Conservation (phyloP, 2,888 invertebrate genomes). For the Drosophila helvetica region DNA sequence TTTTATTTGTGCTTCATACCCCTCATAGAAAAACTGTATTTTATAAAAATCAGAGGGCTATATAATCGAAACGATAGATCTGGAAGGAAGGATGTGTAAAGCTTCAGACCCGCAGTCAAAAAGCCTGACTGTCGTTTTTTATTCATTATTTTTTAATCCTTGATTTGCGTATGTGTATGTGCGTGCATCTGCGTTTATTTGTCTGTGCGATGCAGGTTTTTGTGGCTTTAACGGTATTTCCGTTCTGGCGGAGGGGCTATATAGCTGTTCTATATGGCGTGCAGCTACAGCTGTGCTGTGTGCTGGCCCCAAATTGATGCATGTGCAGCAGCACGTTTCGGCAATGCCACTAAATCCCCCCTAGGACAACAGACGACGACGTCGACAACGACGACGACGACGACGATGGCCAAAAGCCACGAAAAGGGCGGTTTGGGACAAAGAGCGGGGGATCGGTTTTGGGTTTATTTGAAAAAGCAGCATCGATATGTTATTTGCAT, state of each 20-base stretch:
- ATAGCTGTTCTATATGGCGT: not conserved
- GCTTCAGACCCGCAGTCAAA: not conserved
- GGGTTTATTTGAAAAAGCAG: conserved; percentile 48
- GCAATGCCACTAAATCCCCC: conserved; percentile 51
- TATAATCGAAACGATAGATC: no score
- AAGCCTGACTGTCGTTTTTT: not conserved
- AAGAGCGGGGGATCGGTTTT: not conserved
- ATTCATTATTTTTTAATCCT: not conserved
- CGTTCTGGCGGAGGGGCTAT: not conserved
- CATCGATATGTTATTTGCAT: conserved; percentile 53
- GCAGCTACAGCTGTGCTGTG: not conserved
- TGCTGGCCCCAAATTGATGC: conserved; percentile 44
- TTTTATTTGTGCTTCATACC: no score
- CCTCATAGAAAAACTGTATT: no score
- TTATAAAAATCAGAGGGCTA: no score
- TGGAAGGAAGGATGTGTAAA: not conserved
- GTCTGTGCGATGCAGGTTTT: not conserved
- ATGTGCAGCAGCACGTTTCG: conserved; percentile 53
- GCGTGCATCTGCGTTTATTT: not conserved
- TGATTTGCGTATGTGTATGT: not conserved
- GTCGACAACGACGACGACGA: conserved; percentile 8
- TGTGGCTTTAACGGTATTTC: not conserved
- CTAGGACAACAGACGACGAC: conserved; percentile 44
- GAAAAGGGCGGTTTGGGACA: conserved; percentile 28
- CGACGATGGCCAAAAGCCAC: conserved; percentile 32